phyloP scores from a whole-genome alignment of 2,113 vertebrate genomes.

The Crotalus tigris region DNA sequence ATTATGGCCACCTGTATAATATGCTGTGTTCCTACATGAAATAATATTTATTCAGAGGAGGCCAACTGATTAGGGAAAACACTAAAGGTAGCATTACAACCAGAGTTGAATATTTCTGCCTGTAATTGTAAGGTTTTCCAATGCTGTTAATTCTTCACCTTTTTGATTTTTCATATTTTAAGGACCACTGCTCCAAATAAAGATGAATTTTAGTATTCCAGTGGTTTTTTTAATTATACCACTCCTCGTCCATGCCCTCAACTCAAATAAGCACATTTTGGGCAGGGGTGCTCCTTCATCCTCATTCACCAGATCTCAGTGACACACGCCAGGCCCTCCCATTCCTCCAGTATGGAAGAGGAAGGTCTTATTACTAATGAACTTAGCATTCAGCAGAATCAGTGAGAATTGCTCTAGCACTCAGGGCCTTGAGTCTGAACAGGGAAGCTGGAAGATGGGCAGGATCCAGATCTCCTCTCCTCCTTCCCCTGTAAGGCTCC shows the following conservation, averaged over 20 bases:
- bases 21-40: neutral
- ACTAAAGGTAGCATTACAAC: neutral
- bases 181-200: neutral
- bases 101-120: neutral
- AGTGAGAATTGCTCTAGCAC: neutral
- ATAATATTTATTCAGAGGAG: neutral
- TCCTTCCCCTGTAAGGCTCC: neutral
- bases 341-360: neutral
- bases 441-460: neutral
- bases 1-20: neutral
- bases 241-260: neutral
- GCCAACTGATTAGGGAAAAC: neutral
- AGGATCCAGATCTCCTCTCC: neutral
- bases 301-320: neutral
- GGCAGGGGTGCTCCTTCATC: neutral
- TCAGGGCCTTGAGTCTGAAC: neutral
- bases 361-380: neutral
- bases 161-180: neutral
- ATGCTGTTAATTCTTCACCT: neutral
- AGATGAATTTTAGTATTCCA: neutral
- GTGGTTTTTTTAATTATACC: neutral
- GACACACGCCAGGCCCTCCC: neutral
- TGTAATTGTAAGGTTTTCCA: neutral
- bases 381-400: neutral
- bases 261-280: neutral